Evolutionary conservation across 23 tunicate species (phyloP), one percentile per base, ranked within the genome.

Genomic region (Trididemnum miniatum): DNA sequence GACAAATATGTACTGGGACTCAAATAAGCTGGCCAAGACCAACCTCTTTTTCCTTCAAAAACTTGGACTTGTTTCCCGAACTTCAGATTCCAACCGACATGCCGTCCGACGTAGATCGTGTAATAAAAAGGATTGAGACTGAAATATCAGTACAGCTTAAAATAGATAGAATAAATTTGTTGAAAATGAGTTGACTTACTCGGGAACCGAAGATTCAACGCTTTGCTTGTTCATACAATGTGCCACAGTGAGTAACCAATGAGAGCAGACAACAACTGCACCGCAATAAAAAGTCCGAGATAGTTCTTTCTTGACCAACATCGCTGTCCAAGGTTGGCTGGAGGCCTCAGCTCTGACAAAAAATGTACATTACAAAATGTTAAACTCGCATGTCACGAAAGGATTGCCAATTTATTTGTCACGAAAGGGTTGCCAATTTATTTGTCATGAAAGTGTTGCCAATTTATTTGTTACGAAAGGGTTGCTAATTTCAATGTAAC

Each of bases 251-350:
- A 95, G 66, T 0, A 95, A 24, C 96, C 96, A 95, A 15, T 65
- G 86, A 1, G 72, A 30, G 74, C 99, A 95, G 35, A 95, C 83
- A 25, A 95, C 63, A 0, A 92, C 51, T 9, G 89, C 96, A 3
- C 99, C 99, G 50, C 99, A 95, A 26, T 80, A 35, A 80, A 90
- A 95, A 9, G 76, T 86, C 71, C 79, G 50, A 22, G 69, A 62
- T 40, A 89, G 96, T 38, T 95, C 99, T 34, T 0, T 65, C 71
- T 95, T 95, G 57, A 65, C 33, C 34, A 95, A 40, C 99, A 95
- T 89, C 4, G 88, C 99, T 34, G 91, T 90, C 99, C 99, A 95
- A 22, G 99, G 99, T 38, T 95, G 96, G 35, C 89, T 84, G 89
- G 84, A 88, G 0, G 89, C 89, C 71, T 78, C 67, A 27, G 98